These are phyloP conservation scores for Eunapius fragilis DNA, from an alignment of 37 sponge, comb jelly and placozoan species.

Conservation along the genomic window DNA sequence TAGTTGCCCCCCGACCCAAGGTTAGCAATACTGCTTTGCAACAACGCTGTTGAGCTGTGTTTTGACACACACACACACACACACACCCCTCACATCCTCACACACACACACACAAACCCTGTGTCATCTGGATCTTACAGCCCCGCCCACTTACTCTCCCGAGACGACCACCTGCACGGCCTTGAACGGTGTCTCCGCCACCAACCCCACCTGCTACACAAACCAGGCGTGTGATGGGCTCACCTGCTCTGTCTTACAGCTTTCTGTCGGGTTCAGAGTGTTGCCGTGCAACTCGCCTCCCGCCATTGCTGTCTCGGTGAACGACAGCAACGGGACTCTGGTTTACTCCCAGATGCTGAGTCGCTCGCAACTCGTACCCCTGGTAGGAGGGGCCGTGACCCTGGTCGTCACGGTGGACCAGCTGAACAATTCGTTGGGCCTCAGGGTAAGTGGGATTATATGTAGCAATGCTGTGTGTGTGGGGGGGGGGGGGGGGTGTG, in stretches of 20 bases:
- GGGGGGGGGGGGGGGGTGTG: too few species aligned
- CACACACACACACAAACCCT: too few species aligned
- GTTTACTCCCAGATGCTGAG: not conserved
- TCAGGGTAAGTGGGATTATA: not conserved
- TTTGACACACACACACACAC: too few species aligned
- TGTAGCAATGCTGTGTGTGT: not conserved
- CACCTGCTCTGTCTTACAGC: not conserved
- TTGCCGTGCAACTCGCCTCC: not conserved
- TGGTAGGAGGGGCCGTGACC: not conserved
- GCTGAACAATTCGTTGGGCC: not conserved
- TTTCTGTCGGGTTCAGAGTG: not conserved
- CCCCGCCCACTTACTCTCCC: not conserved
- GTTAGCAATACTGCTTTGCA: not conserved
- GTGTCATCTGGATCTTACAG: too few species aligned
- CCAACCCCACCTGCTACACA: not conserved
- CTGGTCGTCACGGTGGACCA: not conserved
- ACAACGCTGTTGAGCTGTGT: too few species aligned
- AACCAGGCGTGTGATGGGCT: not conserved
- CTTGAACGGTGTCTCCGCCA: not conserved
- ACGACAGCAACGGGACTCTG: not conserved
- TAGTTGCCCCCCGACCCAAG: not conserved
- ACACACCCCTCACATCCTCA: too few species aligned
- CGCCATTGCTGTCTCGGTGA: not conserved
- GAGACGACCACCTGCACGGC: not conserved
- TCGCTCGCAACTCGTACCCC: not conserved